Evolutionary conservation across 37 sponge, comb jelly and placozoan genomes (phyloP).

Genomic region (Theonella swinhoei): DNA sequence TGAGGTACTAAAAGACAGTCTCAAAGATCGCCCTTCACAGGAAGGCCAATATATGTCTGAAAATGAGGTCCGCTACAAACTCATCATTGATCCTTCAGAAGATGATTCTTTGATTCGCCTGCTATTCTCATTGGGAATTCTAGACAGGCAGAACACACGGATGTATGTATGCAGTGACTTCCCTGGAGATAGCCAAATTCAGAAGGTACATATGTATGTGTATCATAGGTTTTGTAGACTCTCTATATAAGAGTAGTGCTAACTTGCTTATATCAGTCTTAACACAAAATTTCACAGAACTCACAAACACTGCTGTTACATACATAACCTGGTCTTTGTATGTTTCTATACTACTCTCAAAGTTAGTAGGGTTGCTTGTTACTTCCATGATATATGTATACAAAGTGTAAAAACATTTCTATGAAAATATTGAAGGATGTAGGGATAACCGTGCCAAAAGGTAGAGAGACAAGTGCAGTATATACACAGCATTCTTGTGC

Average conservation of each 20-base stretch:
- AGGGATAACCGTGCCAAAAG: too few species aligned
- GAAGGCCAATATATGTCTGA: conserved; percentile 26
- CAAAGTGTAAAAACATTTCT: too few species aligned
- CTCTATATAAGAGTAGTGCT: background rate
- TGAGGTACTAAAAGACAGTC: conserved; percentile 67
- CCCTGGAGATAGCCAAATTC: conserved; percentile 77
- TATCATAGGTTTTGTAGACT: too few species aligned
- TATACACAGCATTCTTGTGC: too few species aligned
- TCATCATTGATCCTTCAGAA: conserved; percentile 87
- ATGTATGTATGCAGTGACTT: conserved; percentile 87
- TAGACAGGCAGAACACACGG: conserved; percentile 56
- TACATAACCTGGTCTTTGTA: background rate
- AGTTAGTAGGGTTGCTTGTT: background rate
- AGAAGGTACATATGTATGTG: conserved; percentile 51
- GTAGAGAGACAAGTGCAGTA: too few species aligned
- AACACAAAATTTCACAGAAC: too few species aligned
- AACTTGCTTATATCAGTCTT: background rate
- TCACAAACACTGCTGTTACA: too few species aligned
- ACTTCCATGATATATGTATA: background rate
- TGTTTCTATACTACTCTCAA: background rate
- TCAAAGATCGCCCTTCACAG: conserved; percentile 58
- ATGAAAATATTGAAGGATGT: too few species aligned
- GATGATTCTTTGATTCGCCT: conserved; percentile 80
- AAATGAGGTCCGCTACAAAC: too few species aligned
- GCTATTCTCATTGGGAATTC: conserved; percentile 70